Base-by-base conservation (phyloP, 1,140 invertebrate genomes). In the Pseudomyrmex cubaensis region DNA sequence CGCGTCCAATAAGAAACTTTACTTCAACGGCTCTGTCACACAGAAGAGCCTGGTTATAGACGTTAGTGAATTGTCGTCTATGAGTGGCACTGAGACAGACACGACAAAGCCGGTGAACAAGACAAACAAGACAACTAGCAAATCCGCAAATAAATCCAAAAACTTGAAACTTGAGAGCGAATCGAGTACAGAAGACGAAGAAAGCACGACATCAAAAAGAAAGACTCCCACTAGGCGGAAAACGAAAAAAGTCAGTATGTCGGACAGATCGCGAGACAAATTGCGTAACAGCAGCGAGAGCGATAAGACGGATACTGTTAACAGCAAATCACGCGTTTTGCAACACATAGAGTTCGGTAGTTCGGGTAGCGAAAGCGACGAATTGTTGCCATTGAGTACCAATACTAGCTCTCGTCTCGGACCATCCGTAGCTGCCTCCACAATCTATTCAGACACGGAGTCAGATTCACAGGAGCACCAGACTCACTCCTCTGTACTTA, bases 381-480 rank as follows among this genome's bases (percentile, higher is more conserved):
- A 97, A 78, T 92, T 97, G 35, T 95, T 97, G 93, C 95, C 96
- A 94, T 82, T 95, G 87, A 94, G 91, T 92, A 83, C 94, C 90
- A 86, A 91, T 44, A 85, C 91, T 2, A 90, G 90, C 1, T 82
- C 91, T 13, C 91, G 90, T 1, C 82, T 93, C 1, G 92, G 90
- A 7, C 92, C 93, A 10, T 92, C 92, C 0, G 89, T 83, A 48
- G 95, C 5, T 35, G 35, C 96, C 44, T 94, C 95, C 12, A 95
- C 96, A 73, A 97, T 97, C 87, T 97, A 97, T 91, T 97, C 97
- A 0, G 97, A 97, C 86, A 96, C 96, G 54, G 97, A 97, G 82
- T 93, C 93, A 0, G 97, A 97, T 91, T 97, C 96, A 1, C 95
- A 97, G 80, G 95, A 95, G 78, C 96, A 96, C 59, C 82, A 90